These are phyloP conservation scores for Diadumene lineata DNA, from an alignment of 92 coral and sea anemone species.

Conservation along the genomic window DNA sequence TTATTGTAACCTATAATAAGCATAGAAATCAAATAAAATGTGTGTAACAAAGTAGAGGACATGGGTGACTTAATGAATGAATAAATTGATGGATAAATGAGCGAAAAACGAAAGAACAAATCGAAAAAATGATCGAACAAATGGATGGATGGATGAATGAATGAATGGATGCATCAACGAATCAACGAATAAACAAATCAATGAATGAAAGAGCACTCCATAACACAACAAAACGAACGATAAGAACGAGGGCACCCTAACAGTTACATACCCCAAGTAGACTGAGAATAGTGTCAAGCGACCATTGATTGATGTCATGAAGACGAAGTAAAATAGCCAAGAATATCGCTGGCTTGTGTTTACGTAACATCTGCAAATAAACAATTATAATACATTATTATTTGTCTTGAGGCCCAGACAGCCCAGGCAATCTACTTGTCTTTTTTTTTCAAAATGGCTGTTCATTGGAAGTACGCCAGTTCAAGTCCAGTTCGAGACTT, in stretches of 20 bases:
- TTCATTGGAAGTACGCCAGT: no score
- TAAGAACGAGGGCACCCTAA: background rate
- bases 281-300: constrained; percentile 69
- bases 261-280: constrained; percentile 72
- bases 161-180: background rate
- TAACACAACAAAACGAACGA: background rate
- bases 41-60: no score
- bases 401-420: no score
- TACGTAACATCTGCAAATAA: constrained; percentile 64
- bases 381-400: no score
- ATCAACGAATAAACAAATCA: background rate
- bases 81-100: background rate
- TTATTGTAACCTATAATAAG: no score
- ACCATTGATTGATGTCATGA: constrained; percentile 62
- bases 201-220: background rate
- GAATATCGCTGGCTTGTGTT: constrained; percentile 77
- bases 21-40: no score
- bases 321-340: constrained; percentile 72
- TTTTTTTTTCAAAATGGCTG: no score
- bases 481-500: no score
- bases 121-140: background rate
- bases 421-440: no score
- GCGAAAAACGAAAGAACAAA: background rate
- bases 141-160: background rate
- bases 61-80: background rate